Base-by-base conservation (phyloP, 2,888 invertebrate species). In the Dicranocentrus wangi region DNA sequence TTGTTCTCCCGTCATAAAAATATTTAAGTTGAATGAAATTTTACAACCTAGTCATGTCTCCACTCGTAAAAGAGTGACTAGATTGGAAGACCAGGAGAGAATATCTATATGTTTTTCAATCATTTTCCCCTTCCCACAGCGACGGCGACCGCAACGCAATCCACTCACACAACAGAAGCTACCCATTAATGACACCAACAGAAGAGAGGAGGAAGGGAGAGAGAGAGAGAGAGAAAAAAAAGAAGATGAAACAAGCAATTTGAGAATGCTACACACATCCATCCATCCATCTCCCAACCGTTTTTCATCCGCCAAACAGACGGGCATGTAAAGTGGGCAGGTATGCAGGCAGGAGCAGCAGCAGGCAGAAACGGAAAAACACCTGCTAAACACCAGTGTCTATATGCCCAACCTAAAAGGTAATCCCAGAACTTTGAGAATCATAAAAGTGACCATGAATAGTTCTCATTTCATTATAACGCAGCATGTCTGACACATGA, bases 401-500 rank as follows among this genome's bases (percentile, higher is more conserved):
- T 2, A 51, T n/a, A 15, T 19, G 58, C 53, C 53, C 7, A 19
- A 58, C 17, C 15, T 13, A 19, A 58, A 23, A 23, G 58, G 51
- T 51, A 51, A 51, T 51, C n/a, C 7, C n/a, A 15, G 19, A 17
- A n/a, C 21, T 15, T 47, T 15, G 65, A 76, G 28, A 76, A 61
- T 69, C 69, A 70, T 78, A 70, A 78, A 78, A 78, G 51, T 78
- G 69, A 63, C 78, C 65, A 63, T 70, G 78, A 78, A 78, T 70
- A 65, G 70, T 63, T 77, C 63, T 42, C 72, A 73, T 77, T 69
- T 77, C 68, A 77, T 77, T 77, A 77, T 63, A 69, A 43, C 61
- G 19, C 69, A 77, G 69, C 60, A 32, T 61, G 61, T 61, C 32
- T 53, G 63, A 61, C 61, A 69, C 61, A 58, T 76, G 76, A 76